A percentile compares a stretch with the other conserved stretches of the same genome.
Conservation (phyloP, 2,888 invertebrate genomes). For the Drosophila affinis region DNA sequence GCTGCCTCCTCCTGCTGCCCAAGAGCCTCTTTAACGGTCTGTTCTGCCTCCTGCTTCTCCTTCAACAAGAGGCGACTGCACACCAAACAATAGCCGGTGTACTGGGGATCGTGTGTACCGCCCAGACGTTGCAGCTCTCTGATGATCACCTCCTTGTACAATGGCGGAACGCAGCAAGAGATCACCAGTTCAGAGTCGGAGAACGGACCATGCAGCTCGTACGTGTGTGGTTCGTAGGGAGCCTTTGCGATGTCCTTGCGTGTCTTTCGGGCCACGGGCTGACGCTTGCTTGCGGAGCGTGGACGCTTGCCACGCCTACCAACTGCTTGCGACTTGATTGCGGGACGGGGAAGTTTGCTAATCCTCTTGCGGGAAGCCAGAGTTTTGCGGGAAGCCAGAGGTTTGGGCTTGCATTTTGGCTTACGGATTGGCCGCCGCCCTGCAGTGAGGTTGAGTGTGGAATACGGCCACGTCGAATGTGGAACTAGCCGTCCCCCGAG, state of each 20-base stretch:
- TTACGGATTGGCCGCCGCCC: neutral
- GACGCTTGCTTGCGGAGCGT: neutral
- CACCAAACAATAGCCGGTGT: neutral
- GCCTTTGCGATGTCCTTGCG: neutral
- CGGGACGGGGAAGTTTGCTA: no score
- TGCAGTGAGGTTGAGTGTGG: neutral
- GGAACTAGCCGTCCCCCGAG: neutral
- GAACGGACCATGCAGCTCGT: neutral
- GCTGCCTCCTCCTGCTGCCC: neutral
- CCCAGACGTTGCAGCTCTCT: constrained; percentile 4
- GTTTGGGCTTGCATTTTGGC: neutral
- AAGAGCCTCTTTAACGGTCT: neutral
- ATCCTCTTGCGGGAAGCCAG: no score
- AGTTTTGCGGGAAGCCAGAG: no score
- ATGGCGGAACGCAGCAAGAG: neutral
- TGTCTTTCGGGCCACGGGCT: neutral
- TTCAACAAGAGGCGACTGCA: neutral
- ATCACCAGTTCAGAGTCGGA: neutral
- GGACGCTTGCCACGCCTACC: neutral
- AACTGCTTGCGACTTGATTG: no score
- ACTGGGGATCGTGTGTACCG: neutral
- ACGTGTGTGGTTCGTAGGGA: neutral
- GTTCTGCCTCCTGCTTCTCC: neutral
- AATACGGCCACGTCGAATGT: neutral
- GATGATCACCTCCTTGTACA: neutral